Base-by-base conservation (phyloP, 2,797 vertebrate species). In the Telmatherina bonti region DNA sequence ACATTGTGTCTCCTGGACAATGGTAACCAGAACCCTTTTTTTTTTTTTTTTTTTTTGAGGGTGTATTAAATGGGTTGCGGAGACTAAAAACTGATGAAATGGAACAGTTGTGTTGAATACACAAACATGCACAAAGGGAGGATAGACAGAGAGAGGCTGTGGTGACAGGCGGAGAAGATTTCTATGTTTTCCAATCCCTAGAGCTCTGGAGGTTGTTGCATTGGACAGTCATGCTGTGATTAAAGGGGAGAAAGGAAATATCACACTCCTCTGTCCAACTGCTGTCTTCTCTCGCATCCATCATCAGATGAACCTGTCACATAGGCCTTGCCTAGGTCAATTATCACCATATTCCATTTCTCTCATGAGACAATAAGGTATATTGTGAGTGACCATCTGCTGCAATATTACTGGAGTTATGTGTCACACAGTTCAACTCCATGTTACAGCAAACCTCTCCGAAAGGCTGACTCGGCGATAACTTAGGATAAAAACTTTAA, bases 251-350 rank as follows among this genome's bases (percentile, higher is more conserved):
- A 88, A 82, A 90, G 72, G 75, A 86, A 89, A 89, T 90, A 92
- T 92, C 92, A 91, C 90, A 88, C 90, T 73, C 86, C 85, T 89
- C 84, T 76, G 81, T 93, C 88, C 93, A 93, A 93, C 91, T 93
- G 91, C 89, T 88, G 82, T 86, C 87, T 81, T 77, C 79, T 63
- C 75, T 73, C 72, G 15, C 85, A 91, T 93, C 92, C 75, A 92
- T 93, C 91, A 87, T 86, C 29, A 73, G 78, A 78, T 82, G 78
- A 88, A 87, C 70, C 71, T 88, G 88, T 89, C 87, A 88, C 74
- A 62, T 31, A 71, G 85, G 66, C 63, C 69, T 71, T 55, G 62
- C 73, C 82, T 74, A 43, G 79, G 85, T 87, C 84, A 85, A 85
- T 92, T 90, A 87, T 84, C 66, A 53, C 77, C 78, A 72, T 79